Percentiles rank a stretch among this genome's conserved stretches.
Conservation (phyloP, 35 echinoderm and acorn worm species). For the Stichopus chloronotus region DNA sequence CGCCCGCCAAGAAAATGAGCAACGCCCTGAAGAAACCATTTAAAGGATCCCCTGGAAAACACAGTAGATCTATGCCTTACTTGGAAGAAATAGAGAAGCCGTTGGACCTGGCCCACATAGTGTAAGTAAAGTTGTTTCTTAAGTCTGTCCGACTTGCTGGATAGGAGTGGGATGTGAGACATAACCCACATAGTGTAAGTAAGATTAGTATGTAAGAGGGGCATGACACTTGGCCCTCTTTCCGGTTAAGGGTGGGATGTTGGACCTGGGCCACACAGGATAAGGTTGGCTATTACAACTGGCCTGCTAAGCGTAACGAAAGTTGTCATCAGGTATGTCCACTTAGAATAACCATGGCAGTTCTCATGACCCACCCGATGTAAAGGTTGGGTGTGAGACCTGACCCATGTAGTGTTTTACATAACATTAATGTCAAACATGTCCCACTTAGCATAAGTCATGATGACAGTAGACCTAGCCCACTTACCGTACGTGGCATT, state of each 20-base stretch:
- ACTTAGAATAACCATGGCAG: too few relatives aligned
- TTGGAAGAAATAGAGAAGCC: slow-evolving; percentile 89
- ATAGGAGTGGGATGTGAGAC: not conserved
- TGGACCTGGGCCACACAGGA: slow-evolving; percentile 34
- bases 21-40: slow-evolving; percentile 98
- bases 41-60: slow-evolving; percentile 77
- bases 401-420: too few relatives aligned
- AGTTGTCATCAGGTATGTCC: too few relatives aligned
- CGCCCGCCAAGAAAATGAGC: slow-evolving; percentile 94
- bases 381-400: too few relatives aligned
- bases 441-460: too few relatives aligned
- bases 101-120: slow-evolving; percentile 93
- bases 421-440: too few relatives aligned
- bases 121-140: slow-evolving; percentile 72
- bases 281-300: not conserved
- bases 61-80: slow-evolving; percentile 74
- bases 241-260: not conserved
- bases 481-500: too few relatives aligned
- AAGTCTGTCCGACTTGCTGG: too few relatives aligned
- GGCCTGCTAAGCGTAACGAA: not conserved
- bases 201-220: not conserved
- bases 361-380: too few relatives aligned
- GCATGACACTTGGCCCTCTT: too few relatives aligned
- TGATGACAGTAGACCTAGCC: too few relatives aligned
- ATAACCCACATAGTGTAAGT: slow-evolving; percentile 85